A percentile compares a stretch with the other conserved stretches of the same genome.
Conservation (phyloP, 2,888 invertebrate genomes). For the Idaea straminata region DNA sequence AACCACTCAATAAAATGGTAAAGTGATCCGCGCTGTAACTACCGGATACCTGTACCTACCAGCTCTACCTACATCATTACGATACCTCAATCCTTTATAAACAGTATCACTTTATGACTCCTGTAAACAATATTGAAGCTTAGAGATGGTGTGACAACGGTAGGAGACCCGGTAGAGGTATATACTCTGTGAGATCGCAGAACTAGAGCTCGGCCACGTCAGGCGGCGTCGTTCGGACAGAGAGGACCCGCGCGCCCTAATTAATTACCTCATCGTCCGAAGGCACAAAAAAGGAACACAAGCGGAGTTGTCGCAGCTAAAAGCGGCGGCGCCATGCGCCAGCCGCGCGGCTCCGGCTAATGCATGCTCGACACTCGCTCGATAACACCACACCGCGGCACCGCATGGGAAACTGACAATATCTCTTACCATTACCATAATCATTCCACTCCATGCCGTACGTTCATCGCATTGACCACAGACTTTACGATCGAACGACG, state of each 20-base stretch:
- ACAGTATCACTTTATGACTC: background rate
- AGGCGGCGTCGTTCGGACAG: constrained; percentile 39
- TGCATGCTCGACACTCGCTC: constrained; percentile 41
- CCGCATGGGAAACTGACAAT: constrained; percentile 50
- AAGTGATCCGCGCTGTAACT: background rate
- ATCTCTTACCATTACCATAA: constrained; percentile 37
- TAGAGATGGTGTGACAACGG: too few species aligned
- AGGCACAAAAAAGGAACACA: constrained; percentile 56
- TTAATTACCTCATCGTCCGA: constrained; percentile 67
- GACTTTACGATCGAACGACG: constrained; percentile 4
- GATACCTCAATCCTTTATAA: background rate
- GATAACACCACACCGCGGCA: constrained; percentile 36
- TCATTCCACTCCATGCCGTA: constrained; percentile 24
- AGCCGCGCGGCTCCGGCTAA: constrained; percentile 32
- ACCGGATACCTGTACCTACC: constrained; percentile 10
- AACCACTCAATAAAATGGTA: background rate
- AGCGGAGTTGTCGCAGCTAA: constrained; percentile 62
- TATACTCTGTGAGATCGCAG: constrained; percentile 35
- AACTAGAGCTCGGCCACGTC: constrained; percentile 25
- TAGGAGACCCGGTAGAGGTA: background rate
- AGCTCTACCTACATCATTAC: constrained; percentile 8
- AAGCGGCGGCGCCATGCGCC: constrained; percentile 65
- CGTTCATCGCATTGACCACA: constrained; percentile 19
- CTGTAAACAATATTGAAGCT: background rate
- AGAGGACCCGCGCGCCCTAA: constrained; percentile 54